A percentile compares a stretch with the other conserved stretches of the same genome.
phyloP scores from a whole-genome alignment of 53 echinoderm and acorn worm species.

The Paracentrotus lividus region DNA sequence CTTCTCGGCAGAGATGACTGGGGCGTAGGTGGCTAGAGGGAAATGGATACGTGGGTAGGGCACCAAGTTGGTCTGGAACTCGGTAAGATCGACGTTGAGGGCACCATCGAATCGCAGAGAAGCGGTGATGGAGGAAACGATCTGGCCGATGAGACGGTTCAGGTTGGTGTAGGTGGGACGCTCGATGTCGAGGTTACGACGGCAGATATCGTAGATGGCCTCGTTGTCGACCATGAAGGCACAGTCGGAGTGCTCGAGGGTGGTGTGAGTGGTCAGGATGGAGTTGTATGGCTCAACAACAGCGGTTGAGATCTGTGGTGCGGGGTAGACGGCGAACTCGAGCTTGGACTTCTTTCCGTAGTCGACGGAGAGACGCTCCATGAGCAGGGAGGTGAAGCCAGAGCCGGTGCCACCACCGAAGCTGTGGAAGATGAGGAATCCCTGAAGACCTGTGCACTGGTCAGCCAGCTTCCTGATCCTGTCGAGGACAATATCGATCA shows the following conservation, averaged over 20 bases:
- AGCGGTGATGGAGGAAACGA: slow-evolving; percentile 87
- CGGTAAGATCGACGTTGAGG: slow-evolving; percentile 83
- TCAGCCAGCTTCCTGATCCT: slow-evolving; percentile 78
- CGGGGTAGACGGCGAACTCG: slow-evolving; percentile 86
- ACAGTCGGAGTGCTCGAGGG: slow-evolving; percentile 88
- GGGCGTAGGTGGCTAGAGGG: slow-evolving; percentile 87
- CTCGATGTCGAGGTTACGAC: slow-evolving; percentile 86
- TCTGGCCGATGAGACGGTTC: slow-evolving; percentile 86
- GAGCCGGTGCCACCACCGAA: slow-evolving; percentile 92
- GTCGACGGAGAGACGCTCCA: slow-evolving; percentile 93
- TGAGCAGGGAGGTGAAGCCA: slow-evolving; percentile 84
- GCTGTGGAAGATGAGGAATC: slow-evolving; percentile 93
- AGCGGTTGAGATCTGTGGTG: slow-evolving; percentile 67
- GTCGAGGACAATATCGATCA: slow-evolving; percentile 78
- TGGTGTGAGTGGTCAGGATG: slow-evolving; percentile 83
- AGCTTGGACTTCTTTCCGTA: slow-evolving; percentile 94
- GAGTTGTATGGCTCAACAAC: slow-evolving; percentile 89
- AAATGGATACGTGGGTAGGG: slow-evolving; percentile 94
- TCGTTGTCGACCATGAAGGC: slow-evolving; percentile 91
- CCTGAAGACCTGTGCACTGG: slow-evolving; percentile 88
- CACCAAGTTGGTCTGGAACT: slow-evolving; percentile 94
- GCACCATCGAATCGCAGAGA: slow-evolving; percentile 88
- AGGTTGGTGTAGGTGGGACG: slow-evolving; percentile 87
- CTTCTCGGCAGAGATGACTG: slow-evolving; percentile 91
- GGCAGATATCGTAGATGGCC: slow-evolving; percentile 89